Percentiles rank a stretch among this genome's conserved stretches.
phyloP scores from a whole-genome alignment of 2,888 invertebrate species.

The Orchestes rusci region DNA sequence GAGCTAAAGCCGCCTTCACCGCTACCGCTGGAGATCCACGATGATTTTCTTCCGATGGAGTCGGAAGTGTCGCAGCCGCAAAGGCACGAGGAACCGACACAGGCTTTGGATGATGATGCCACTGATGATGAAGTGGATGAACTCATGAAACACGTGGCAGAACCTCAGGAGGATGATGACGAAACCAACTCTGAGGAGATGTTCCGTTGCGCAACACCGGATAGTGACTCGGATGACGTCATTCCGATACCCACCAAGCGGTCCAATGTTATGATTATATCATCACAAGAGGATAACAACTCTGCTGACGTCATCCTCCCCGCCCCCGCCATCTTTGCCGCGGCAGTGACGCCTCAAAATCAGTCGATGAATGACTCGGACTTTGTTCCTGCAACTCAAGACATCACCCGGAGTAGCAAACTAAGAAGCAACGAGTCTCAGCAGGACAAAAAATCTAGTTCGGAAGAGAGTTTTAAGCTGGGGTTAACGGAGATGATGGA shows the following conservation, averaged over 20 bases:
- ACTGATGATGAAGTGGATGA: constrained; percentile 14
- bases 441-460: constrained; percentile 4
- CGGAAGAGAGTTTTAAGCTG: constrained; percentile 32
- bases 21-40: too few species aligned
- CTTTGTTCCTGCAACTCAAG: constrained; percentile 32
- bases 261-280: constrained; percentile 10
- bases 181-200: neutral
- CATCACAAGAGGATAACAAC: constrained; percentile 12
- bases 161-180: constrained; percentile 4
- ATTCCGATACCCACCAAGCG: constrained; percentile 7
- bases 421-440: neutral
- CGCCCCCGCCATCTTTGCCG: too few species aligned
- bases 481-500: constrained; percentile 31
- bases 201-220: too few species aligned
- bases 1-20: too few species aligned
- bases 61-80: too few species aligned
- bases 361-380: constrained; percentile 32
- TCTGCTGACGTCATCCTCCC: too few species aligned
- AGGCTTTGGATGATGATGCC: constrained; percentile 13
- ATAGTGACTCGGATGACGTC: too few species aligned
- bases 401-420: constrained; percentile 7
- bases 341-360: too few species aligned
- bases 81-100: too few species aligned
- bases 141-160: constrained; percentile 1
- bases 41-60: too few species aligned